Conservation (phyloP, 2,888 invertebrate genomes). For the Catotricha subobsoleta region DNA sequence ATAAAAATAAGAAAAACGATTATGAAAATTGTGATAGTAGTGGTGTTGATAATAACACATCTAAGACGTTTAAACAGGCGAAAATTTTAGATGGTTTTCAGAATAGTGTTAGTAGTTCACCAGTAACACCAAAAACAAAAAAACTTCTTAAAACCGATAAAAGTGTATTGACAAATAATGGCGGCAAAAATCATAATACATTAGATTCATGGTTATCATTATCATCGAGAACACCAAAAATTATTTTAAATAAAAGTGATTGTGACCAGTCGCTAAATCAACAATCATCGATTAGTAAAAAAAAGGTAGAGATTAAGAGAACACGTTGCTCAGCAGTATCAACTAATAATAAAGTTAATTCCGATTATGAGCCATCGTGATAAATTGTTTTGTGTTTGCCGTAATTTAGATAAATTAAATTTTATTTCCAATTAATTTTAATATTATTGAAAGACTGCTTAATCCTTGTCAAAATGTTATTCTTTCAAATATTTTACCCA, state of each 20-base stretch:
- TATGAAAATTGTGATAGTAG: not conserved
- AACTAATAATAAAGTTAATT: constrained; percentile 10
- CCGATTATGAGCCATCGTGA: constrained; percentile 13
- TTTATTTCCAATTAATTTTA: too few species aligned
- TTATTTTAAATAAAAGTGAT: constrained; percentile 4
- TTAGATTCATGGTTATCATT: not conserved
- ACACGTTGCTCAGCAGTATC: constrained; percentile 10
- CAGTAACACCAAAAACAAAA: not conserved
- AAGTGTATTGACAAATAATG: too few species aligned
- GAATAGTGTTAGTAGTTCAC: too few species aligned
- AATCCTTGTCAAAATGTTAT: too few species aligned
- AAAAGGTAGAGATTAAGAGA: constrained; percentile 4
- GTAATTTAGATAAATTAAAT: too few species aligned
- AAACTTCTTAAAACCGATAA: too few species aligned
- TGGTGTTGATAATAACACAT: constrained; percentile 4
- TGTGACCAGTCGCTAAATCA: too few species aligned
- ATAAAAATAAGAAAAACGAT: not conserved
- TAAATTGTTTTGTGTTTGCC: too few species aligned
- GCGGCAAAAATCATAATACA: not conserved
- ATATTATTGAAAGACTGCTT: too few species aligned
- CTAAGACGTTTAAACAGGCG: constrained; percentile 11
- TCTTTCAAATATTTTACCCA: too few species aligned
- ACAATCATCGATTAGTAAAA: too few species aligned
- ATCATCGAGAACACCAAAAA: not conserved
- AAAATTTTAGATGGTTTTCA: constrained; percentile 6